phyloP scores from a whole-genome alignment of 2,113 vertebrate genomes.

The Phoenicopterus ruber region DNA sequence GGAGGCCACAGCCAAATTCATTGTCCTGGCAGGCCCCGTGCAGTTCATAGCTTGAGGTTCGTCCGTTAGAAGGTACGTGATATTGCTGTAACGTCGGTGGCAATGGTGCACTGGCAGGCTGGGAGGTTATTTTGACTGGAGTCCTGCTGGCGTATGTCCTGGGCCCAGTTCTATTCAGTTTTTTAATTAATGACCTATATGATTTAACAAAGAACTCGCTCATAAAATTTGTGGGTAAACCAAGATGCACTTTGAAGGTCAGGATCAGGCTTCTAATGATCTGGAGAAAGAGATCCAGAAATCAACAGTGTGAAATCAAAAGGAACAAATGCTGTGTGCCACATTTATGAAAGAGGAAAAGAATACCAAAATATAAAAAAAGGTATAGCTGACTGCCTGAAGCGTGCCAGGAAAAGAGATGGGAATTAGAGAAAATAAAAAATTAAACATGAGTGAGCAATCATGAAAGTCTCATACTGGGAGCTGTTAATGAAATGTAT shows the following conservation, averaged over 20 bases:
- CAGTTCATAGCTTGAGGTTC: background rate
- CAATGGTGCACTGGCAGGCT: background rate
- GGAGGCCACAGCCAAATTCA: background rate
- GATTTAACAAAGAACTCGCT: background rate
- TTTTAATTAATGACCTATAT: background rate
- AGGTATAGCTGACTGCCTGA: background rate
- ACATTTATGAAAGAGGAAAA: background rate
- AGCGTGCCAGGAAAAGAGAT: background rate
- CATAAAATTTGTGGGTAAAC: background rate
- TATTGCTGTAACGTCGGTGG: background rate
- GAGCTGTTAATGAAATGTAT: slow-evolving; percentile 1
- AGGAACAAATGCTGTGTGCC: background rate
- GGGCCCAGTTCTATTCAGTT: background rate
- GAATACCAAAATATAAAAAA: background rate
- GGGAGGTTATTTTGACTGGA: background rate
- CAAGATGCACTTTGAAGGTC: background rate
- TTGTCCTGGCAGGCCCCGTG: background rate
- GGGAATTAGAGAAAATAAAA: slow-evolving; percentile 15
- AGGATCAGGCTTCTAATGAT: background rate
- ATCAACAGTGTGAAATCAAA: background rate
- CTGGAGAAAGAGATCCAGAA: background rate
- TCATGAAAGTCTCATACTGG: background rate
- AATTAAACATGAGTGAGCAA: background rate
- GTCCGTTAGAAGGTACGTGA: background rate
- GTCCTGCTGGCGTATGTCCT: background rate